phyloP scores from a whole-genome alignment of 2,797 vertebrate genomes.

The Gymnocypris eckloni region DNA sequence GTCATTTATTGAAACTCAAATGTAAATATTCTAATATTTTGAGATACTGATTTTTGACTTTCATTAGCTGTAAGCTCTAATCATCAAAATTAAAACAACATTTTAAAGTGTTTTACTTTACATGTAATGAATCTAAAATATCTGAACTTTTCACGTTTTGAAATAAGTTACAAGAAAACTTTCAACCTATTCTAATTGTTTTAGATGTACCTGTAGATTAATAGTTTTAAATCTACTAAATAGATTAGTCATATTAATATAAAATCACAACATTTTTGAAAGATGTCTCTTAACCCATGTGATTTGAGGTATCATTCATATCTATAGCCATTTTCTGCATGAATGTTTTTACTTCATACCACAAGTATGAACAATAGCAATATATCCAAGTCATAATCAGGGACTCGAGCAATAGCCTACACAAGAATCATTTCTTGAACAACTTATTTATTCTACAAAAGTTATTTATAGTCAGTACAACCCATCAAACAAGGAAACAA shows the following conservation, averaged over 20 bases:
- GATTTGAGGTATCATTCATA: not conserved
- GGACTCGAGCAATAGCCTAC: not conserved
- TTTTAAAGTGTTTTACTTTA: too few relatives aligned
- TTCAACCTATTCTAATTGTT: too few relatives aligned
- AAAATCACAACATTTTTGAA: not conserved
- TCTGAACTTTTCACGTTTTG: too few relatives aligned
- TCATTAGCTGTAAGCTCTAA: too few relatives aligned
- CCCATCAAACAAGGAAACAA: constrained; percentile 30
- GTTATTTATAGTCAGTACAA: constrained; percentile 41
- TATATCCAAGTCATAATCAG: not conserved
- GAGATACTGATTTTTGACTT: too few relatives aligned
- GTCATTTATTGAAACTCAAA: too few relatives aligned
- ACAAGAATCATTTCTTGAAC: constrained; percentile 8
- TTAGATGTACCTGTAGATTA: too few relatives aligned
- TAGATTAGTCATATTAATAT: not conserved
- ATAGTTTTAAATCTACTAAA: too few relatives aligned
- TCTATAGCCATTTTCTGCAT: not conserved
- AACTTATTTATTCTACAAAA: constrained; percentile 40
- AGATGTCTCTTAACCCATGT: not conserved
- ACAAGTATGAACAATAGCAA: not conserved
- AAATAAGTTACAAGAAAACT: too few relatives aligned
- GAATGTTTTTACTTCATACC: not conserved
- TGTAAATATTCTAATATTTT: too few relatives aligned
- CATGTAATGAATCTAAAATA: too few relatives aligned
- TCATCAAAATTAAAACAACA: too few relatives aligned